Base-by-base conservation (phyloP, 2,888 invertebrate genomes). In the Ptycholaimellus sp. region DNA sequence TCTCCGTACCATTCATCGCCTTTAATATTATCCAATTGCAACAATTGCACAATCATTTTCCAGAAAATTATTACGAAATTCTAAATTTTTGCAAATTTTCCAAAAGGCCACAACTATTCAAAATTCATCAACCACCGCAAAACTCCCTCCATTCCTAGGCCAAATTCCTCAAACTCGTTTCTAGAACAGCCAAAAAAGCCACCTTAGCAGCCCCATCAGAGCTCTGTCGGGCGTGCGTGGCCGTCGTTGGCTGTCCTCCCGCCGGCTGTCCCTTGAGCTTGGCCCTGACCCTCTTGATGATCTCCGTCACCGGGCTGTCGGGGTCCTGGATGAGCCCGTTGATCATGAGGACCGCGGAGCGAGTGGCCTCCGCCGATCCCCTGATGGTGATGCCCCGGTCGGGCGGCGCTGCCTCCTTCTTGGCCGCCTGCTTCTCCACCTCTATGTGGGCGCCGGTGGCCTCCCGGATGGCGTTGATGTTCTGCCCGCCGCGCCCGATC, bases 391-490 rank as follows among this genome's bases (percentile, higher is more conserved):
- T 83, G 53, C 77, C 77, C 48, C 93, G 69, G 60, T 87, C 85
- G 38, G 78, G 79, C 64, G 81, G 82, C n/a, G n/a, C n/a, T n/a
- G n/a, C n/a, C 22, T 57, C 56, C 64, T 83, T 77, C 32, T 40
- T 25, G n/a, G 49, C 48, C 44, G 58, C 56, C 64, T 87, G 85
- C 61, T 93, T 93, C 61, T 93, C 93, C 20, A 93, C 83, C 63
- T 93, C 87, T 57, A 32, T 93, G 59, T 87, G 82, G 4, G 93
- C 93, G 41, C 87, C 85, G 22, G 93, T 90, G 36, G 82, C 78
- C 39, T 81, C 80, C 40, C 93, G 70, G 57, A 96, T 90, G 11
- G 90, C 83, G 65, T 96, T 96, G 54, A 96, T 90, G 63, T 93
- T 93, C 3, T 77, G 79, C 34, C 93, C 93, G 22, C 80, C 85